These are phyloP conservation scores for Sarcophaga bullata DNA, from an alignment of 1,140 invertebrate species.

Conservation along the genomic window DNA sequence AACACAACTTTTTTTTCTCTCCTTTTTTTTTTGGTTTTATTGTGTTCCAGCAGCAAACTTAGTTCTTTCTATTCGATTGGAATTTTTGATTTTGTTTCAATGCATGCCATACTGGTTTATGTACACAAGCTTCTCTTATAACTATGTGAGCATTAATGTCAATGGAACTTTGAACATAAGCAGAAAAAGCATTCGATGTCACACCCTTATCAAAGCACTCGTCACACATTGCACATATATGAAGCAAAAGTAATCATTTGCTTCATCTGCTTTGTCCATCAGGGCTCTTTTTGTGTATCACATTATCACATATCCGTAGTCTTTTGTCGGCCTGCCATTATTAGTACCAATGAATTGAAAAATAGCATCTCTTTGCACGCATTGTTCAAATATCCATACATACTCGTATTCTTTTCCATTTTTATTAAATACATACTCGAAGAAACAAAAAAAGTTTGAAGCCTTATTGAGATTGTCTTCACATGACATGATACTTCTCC, in stretches of 20 bases:
- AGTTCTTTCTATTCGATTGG: neutral
- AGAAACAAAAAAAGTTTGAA: no score
- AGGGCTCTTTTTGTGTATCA: neutral
- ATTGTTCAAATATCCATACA: no score
- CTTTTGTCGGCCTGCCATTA: neutral
- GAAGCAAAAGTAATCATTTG: constrained; percentile 32
- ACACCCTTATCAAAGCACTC: no score
- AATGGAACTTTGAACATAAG: no score
- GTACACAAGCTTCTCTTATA: neutral
- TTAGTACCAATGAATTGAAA: neutral
- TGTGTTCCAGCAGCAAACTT: neutral
- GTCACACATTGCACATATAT: no score
- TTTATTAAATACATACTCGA: no score
- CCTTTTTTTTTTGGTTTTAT: neutral
- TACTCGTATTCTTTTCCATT: no score
- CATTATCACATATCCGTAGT: neutral
- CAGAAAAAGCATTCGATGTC: no score
- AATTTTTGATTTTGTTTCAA: neutral
- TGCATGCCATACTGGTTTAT: no score
- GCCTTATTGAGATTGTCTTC: no score
- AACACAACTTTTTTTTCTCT: neutral
- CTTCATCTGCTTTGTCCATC: constrained; percentile 33
- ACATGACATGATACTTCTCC: no score
- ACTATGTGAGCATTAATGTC: neutral
- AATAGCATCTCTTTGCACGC: neutral